Evolutionary conservation across 2,113 vertebrate genomes (phyloP).

Genomic region (Gymnobelideus leadbeateri): DNA sequence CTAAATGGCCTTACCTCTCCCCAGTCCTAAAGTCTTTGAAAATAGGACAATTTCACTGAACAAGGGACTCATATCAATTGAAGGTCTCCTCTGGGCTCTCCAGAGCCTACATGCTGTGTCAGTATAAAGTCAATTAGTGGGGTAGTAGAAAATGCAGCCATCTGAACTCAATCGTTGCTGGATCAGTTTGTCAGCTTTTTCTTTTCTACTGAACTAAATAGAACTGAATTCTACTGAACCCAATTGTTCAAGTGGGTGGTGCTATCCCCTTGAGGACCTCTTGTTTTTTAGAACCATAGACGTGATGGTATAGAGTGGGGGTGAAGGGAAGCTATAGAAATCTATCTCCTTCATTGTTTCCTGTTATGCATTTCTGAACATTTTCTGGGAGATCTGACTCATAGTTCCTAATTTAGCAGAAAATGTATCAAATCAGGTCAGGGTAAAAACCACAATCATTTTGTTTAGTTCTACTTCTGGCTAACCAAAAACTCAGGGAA

Average conservation of each 20-base stretch:
- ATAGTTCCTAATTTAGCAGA: background rate
- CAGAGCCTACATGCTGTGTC: background rate
- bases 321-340: background rate
- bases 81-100: background rate
- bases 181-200: background rate
- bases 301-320: background rate
- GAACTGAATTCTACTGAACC: background rate
- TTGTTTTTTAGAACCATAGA: background rate
- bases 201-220: background rate
- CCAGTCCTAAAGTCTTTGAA: background rate
- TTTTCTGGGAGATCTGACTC: slow-evolving; percentile 5
- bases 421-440: background rate
- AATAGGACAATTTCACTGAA: background rate
- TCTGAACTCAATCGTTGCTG: background rate
- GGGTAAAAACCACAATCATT: background rate
- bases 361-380: background rate
- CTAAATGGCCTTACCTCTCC: background rate
- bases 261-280: background rate
- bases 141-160: background rate
- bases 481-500: background rate
- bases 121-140: background rate
- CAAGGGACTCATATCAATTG: background rate
- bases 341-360: background rate
- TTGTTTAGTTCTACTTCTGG: background rate
- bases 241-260: background rate